A percentile compares a stretch with the other conserved stretches of the same genome.
Evolutionary conservation across 2,888 invertebrate genomes (phyloP).

Genomic region (Eilema depressum): DNA sequence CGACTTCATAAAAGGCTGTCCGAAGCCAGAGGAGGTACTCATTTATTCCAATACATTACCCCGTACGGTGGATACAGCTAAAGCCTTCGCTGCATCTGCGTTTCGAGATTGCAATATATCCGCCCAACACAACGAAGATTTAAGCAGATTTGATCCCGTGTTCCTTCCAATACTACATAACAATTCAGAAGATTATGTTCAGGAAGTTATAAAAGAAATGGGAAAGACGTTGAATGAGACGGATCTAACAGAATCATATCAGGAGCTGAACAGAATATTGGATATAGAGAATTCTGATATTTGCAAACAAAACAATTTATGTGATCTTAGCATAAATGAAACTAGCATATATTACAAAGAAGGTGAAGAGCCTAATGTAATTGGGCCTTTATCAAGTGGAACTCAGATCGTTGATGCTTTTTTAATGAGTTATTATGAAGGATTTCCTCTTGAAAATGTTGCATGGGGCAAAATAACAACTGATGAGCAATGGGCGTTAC

Average conservation of each 20-base stretch:
- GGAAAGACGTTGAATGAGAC: conserved; percentile 55
- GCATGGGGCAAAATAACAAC: conserved; percentile 71
- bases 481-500: conserved; percentile 60
- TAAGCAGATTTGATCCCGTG: conserved; percentile 62
- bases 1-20: conserved; percentile 63
- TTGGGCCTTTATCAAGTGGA: conserved; percentile 64
- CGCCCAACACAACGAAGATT: conserved; percentile 57
- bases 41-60: conserved; percentile 71
- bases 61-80: conserved; percentile 69
- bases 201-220: conserved; percentile 60
- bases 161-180: conserved; percentile 68
- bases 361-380: conserved; percentile 65
- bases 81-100: conserved; percentile 65
- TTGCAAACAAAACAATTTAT: conserved; percentile 61
- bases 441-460: conserved; percentile 60
- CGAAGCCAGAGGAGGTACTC: conserved; percentile 54
- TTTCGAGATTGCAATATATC: conserved; percentile 67
- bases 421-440: conserved; percentile 76
- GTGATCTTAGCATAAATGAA: conserved; percentile 60
- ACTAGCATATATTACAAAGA: conserved; percentile 56
- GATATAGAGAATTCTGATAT: conserved; percentile 63
- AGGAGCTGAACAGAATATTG: conserved; percentile 63
- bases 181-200: conserved; percentile 51
- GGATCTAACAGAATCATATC: conserved; percentile 57
- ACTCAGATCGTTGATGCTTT: conserved; percentile 69